These are phyloP conservation scores for Amblyornis subalaris DNA, from an alignment of 2,113 vertebrate species.

Conservation along the genomic window DNA sequence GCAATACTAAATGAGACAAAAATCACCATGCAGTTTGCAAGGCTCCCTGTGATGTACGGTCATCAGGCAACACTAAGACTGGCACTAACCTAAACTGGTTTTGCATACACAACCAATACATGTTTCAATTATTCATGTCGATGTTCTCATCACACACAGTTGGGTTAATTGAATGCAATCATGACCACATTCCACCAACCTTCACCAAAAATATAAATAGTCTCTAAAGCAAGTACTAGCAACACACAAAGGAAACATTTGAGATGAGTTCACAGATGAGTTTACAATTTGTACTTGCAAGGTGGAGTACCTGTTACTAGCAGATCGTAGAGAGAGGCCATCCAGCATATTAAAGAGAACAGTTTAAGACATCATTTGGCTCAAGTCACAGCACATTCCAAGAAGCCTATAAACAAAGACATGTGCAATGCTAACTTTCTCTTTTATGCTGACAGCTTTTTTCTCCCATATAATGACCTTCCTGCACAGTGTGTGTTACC, in stretches of 20 bases:
- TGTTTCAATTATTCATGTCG: neutral
- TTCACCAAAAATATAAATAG: neutral
- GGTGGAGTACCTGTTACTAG: slow-evolving; percentile 39
- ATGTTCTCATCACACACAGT: neutral
- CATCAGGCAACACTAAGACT: neutral
- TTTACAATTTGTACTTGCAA: slow-evolving; percentile 25
- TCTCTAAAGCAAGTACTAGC: neutral
- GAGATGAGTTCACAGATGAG: neutral
- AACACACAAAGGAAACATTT: neutral
- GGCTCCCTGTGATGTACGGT: neutral
- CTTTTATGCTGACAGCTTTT: slow-evolving; percentile 71
- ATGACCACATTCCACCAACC: neutral
- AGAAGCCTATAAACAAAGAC: slow-evolving; percentile 73
- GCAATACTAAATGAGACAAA: slow-evolving; percentile 2
- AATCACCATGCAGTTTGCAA: neutral
- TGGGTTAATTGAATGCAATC: slow-evolving; percentile 23
- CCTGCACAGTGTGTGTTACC: slow-evolving; percentile 74
- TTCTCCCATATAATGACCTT: slow-evolving; percentile 75
- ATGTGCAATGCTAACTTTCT: slow-evolving; percentile 73
- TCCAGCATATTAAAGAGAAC: slow-evolving; percentile 24
- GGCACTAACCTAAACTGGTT: neutral
- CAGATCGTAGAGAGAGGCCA: neutral
- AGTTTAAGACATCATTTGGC: slow-evolving; percentile 58
- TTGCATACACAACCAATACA: neutral
- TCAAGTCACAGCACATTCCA: slow-evolving; percentile 68